These are phyloP conservation scores for Euphonia xanthogaster DNA, from an alignment of 2,797 vertebrate genomes.

Conservation along the genomic window DNA sequence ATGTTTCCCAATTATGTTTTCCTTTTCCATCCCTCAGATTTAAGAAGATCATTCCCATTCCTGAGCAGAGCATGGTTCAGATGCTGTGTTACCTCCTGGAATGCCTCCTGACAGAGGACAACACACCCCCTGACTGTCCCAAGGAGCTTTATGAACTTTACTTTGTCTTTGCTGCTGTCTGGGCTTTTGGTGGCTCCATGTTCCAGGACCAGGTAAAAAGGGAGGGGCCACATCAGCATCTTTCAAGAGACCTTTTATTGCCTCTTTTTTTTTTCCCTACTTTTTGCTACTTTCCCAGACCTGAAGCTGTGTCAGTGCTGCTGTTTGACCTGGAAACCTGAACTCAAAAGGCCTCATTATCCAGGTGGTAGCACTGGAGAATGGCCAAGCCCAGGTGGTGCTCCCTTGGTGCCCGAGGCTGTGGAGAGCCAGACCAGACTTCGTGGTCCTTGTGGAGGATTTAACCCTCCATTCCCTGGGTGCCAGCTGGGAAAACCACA, in stretches of 20 bases:
- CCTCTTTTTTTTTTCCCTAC: no score
- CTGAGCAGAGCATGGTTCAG: constrained; percentile 93
- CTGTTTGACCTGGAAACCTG: neutral
- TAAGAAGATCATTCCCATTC: constrained; percentile 91
- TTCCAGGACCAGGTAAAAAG: constrained; percentile 92
- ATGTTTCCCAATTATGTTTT: neutral
- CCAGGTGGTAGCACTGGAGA: neutral
- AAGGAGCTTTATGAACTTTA: constrained; percentile 94
- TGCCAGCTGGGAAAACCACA: neutral
- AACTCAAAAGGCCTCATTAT: neutral
- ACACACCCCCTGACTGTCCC: constrained; percentile 86
- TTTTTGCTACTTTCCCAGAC: neutral
- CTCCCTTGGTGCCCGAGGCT: neutral
- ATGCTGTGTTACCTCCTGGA: constrained; percentile 92
- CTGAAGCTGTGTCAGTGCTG: neutral
- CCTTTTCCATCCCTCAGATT: constrained; percentile 77
- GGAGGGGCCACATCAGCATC: neutral
- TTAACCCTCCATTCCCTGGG: neutral
- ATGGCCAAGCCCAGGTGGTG: neutral
- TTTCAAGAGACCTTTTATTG: neutral
- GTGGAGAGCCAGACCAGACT: rapidly evolving
- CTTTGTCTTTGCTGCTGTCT: constrained; percentile 93
- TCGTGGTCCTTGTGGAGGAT: neutral
- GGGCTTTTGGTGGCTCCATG: constrained; percentile 93
- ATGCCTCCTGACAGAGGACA: constrained; percentile 86